A percentile compares a stretch with the other conserved stretches of the same genome.
Conservation (phyloP, 30 jellyfish, hydroid and myxozoan species). For the Mastigias papua region DNA sequence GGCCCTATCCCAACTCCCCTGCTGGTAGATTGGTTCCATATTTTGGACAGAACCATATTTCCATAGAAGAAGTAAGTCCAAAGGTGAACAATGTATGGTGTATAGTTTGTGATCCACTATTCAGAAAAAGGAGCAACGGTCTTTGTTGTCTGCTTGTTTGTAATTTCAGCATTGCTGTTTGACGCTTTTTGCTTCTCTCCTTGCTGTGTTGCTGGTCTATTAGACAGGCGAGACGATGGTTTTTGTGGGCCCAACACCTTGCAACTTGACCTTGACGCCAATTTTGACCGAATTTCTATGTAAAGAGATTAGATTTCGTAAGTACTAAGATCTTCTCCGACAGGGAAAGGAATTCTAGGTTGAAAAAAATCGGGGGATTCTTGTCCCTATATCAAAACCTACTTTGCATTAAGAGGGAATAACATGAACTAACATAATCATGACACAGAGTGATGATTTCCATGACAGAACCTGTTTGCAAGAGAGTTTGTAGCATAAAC, state of each 20-base stretch:
- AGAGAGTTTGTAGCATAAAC: too few species aligned
- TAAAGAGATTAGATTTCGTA: not conserved
- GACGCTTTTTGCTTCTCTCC: constrained; percentile 26
- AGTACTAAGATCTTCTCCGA: too few species aligned
- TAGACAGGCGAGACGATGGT: constrained; percentile 13
- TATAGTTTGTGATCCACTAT: not conserved
- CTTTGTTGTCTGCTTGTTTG: constrained; percentile 6
- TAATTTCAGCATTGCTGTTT: not conserved
- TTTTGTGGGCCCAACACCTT: constrained; percentile 52
- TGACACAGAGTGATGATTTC: too few species aligned
- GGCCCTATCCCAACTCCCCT: too few species aligned
- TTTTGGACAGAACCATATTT: too few species aligned
- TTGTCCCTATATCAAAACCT: too few species aligned
- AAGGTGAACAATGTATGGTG: not conserved
- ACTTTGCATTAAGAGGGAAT: too few species aligned
- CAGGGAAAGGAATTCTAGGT: too few species aligned
- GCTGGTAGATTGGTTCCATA: too few species aligned
- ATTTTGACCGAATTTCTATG: constrained; percentile 52
- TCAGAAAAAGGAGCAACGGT: constrained; percentile 60
- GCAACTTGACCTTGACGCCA: constrained; percentile 64
- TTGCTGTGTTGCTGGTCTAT: constrained; percentile 51
- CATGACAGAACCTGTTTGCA: too few species aligned
- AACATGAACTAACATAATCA: too few species aligned
- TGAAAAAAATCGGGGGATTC: too few species aligned
- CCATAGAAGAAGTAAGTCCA: not conserved